Percentiles rank a stretch among this genome's conserved stretches.
These are phyloP conservation scores for Mizuhopecten yessoensis DNA, from an alignment of 1,140 invertebrate genomes.

Conservation along the genomic window DNA sequence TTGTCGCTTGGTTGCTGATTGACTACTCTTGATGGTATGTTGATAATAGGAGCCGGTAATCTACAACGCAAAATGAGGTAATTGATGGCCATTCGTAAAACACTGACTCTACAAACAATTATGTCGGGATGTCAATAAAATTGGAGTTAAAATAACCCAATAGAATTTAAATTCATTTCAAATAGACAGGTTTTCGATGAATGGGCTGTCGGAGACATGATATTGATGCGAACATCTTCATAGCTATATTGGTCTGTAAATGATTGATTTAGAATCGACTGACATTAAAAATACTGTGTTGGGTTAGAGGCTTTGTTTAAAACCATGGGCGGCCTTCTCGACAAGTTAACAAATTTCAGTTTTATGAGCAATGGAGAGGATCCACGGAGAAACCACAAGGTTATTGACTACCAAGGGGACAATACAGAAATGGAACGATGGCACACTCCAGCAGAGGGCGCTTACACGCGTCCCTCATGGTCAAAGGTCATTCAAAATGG, in stretches of 20 bases:
- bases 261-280: conserved; percentile 10
- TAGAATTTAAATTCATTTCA: not conserved
- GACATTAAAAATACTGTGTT: not conserved
- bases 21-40: not conserved
- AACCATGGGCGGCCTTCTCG: conserved; percentile 15
- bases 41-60: not conserved
- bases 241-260: conserved; percentile 6
- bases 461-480: not conserved
- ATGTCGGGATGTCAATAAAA: not conserved
- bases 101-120: conserved; percentile 33
- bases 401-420: conserved; percentile 25
- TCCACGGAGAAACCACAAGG: not conserved
- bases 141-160: conserved; percentile 16
- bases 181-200: conserved; percentile 19
- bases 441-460: not conserved
- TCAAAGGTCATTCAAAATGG: conserved; percentile 38
- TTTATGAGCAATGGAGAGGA: not conserved
- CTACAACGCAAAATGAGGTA: not conserved
- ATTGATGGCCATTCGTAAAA: not conserved
- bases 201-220: not conserved
- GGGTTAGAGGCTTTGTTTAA: not conserved
- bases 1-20: not conserved
- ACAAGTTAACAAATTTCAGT: conserved; percentile 12
- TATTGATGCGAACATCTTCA: not conserved
- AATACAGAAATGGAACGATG: not conserved